These are phyloP conservation scores for Acronicta alni DNA, from an alignment of 2,888 invertebrate genomes.

Conservation along the genomic window DNA sequence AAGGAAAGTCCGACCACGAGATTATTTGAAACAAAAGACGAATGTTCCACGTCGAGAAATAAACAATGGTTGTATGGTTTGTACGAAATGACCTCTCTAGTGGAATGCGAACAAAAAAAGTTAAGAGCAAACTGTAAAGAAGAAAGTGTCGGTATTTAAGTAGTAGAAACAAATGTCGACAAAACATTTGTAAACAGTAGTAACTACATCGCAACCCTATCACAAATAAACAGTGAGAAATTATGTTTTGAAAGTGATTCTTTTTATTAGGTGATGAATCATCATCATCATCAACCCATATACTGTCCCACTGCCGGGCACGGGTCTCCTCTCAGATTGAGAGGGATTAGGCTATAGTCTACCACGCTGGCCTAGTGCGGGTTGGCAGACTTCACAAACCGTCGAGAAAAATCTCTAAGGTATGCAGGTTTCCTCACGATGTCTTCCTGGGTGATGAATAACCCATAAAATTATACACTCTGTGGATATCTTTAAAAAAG, in stretches of 20 bases:
- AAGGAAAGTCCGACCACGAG: conserved; percentile 68
- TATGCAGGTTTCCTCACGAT: too few species aligned
- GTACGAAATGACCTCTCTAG: conserved; percentile 59
- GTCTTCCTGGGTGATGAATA: too few species aligned
- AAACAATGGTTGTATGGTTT: conserved; percentile 56
- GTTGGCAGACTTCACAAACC: too few species aligned
- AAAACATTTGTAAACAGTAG: conserved; percentile 38
- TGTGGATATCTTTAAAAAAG: conserved; percentile 11
- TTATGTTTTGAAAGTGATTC: conserved; percentile 24
- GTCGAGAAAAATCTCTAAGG: too few species aligned
- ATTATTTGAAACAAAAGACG: conserved; percentile 75
- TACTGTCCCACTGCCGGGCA: too few species aligned
- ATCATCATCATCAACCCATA: too few species aligned
- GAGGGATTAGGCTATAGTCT: too few species aligned
- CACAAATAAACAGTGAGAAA: conserved; percentile 32
- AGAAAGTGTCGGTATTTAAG: conserved; percentile 49
- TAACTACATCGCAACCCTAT: conserved; percentile 19
- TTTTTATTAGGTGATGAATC: not conserved
- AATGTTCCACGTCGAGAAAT: conserved; percentile 58
- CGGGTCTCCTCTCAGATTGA: too few species aligned
- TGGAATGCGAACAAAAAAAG: conserved; percentile 60
- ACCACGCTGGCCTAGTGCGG: too few species aligned
- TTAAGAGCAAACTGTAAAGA: conserved; percentile 46
- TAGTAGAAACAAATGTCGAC: conserved; percentile 47
- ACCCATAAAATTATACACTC: not conserved